Percentiles rank a stretch among this genome's conserved stretches.
These are phyloP conservation scores for Smittia aterrima DNA, from an alignment of 2,888 invertebrate genomes.

Conservation along the genomic window DNA sequence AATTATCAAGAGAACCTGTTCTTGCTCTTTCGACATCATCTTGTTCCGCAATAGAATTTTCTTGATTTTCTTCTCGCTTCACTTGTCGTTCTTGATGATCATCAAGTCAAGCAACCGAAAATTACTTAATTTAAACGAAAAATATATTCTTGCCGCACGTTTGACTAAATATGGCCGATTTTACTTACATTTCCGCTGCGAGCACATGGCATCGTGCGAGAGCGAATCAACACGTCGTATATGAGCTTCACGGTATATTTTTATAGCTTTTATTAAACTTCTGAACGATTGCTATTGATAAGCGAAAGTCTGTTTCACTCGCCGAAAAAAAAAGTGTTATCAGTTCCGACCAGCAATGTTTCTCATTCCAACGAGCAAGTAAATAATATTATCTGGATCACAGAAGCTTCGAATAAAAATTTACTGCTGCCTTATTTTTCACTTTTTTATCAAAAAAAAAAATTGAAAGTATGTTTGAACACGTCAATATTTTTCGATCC, in stretches of 20 bases:
- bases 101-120: not conserved
- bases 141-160: not conserved
- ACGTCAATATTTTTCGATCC: not conserved
- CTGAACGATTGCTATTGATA: not conserved
- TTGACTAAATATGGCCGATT: slow-evolving; percentile 24
- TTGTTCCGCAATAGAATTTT: slow-evolving; percentile 12
- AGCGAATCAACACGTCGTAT: not conserved
- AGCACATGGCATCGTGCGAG: slow-evolving; percentile 30
- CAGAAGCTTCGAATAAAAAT: not conserved
- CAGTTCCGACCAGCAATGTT: not conserved
- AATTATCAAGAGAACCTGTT: slow-evolving; percentile 12
- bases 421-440: no score
- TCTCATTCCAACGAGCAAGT: not conserved
- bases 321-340: not conserved
- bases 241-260: not conserved
- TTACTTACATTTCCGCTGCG: slow-evolving; percentile 39
- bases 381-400: not conserved
- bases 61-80: not conserved
- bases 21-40: not conserved
- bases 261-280: not conserved
- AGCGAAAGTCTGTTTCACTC: not conserved
- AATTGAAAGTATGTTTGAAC: not conserved
- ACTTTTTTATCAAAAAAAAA: no score
- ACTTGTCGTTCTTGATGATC: not conserved
- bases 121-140: not conserved